Conservation (phyloP, 2,113 vertebrate genomes). For the Dasypus novemcinctus region DNA sequence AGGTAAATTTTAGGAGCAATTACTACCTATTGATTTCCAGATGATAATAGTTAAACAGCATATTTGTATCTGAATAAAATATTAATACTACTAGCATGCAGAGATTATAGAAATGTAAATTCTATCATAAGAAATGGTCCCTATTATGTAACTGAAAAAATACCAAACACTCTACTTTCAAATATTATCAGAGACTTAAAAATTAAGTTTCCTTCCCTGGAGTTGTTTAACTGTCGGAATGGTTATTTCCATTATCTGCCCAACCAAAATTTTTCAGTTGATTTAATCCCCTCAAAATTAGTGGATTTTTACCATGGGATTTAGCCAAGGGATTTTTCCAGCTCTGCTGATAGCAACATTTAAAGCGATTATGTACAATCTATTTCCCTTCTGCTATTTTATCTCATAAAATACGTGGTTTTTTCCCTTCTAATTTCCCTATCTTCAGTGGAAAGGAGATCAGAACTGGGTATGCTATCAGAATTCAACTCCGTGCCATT, state of each 20-base stretch:
- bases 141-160: constrained; percentile 51
- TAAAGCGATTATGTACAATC: constrained; percentile 70
- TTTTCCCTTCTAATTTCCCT: constrained; percentile 49
- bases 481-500: constrained; percentile 51
- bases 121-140: constrained; percentile 55
- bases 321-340: constrained; percentile 60
- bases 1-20: constrained; percentile 3
- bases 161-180: constrained; percentile 44
- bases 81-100: constrained; percentile 1
- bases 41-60: not conserved
- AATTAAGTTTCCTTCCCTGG: constrained; percentile 58
- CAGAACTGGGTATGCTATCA: constrained; percentile 51
- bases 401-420: constrained; percentile 60
- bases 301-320: constrained; percentile 53
- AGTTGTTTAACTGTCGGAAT: constrained; percentile 56
- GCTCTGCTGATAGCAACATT: constrained; percentile 58
- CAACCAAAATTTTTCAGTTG: constrained; percentile 62
- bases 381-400: constrained; percentile 67
- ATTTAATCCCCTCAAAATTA: constrained; percentile 75
- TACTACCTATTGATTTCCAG: constrained; percentile 6
- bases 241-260: constrained; percentile 43
- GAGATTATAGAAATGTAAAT: constrained; percentile 60
- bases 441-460: not conserved
- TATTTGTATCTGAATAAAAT: constrained; percentile 52
- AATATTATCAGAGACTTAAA: constrained; percentile 63